Conservation (phyloP, 2,888 invertebrate species). For the Chalcosyrphus nemorum region DNA sequence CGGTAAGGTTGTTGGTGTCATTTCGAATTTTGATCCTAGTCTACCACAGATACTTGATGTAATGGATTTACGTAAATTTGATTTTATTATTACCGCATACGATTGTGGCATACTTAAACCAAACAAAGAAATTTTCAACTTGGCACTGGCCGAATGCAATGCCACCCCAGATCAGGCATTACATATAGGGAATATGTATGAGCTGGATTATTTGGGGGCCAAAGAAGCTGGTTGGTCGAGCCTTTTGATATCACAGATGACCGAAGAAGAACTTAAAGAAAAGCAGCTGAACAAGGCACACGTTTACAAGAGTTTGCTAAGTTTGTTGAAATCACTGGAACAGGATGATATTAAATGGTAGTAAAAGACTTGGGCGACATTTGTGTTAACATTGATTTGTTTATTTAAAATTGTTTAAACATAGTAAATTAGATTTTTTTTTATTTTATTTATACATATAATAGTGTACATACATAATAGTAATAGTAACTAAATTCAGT, state of each 20-base stretch:
- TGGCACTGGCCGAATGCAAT: slow-evolving; percentile 83
- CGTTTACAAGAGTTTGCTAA: slow-evolving; percentile 75
- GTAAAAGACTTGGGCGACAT: neutral
- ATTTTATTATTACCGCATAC: slow-evolving; percentile 92
- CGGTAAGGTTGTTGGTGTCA: slow-evolving; percentile 86
- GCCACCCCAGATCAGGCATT: slow-evolving; percentile 85
- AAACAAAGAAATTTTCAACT: slow-evolving; percentile 77
- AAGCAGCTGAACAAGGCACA: slow-evolving; percentile 46
- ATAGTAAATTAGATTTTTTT: slow-evolving; percentile 34
- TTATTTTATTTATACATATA: slow-evolving; percentile 29
- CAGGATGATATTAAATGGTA: slow-evolving; percentile 77
- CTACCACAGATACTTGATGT: slow-evolving; percentile 86
- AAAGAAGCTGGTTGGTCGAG: slow-evolving; percentile 83
- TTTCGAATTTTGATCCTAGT: slow-evolving; percentile 95
- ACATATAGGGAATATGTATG: slow-evolving; percentile 91
- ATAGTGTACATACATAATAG: slow-evolving; percentile 34
- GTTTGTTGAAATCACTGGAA: slow-evolving; percentile 76
- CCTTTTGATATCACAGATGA: slow-evolving; percentile 74
- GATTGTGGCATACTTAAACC: slow-evolving; percentile 84
- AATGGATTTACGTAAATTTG: slow-evolving; percentile 84
- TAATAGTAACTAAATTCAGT: slow-evolving; percentile 60
- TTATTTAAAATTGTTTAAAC: slow-evolving; percentile 35
- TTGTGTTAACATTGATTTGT: slow-evolving; percentile 41
- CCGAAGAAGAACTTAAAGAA: slow-evolving; percentile 32
- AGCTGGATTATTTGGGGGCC: slow-evolving; percentile 91